These are phyloP conservation scores for Cerceris rybyensis DNA, from an alignment of 2,888 invertebrate genomes.

Conservation along the genomic window DNA sequence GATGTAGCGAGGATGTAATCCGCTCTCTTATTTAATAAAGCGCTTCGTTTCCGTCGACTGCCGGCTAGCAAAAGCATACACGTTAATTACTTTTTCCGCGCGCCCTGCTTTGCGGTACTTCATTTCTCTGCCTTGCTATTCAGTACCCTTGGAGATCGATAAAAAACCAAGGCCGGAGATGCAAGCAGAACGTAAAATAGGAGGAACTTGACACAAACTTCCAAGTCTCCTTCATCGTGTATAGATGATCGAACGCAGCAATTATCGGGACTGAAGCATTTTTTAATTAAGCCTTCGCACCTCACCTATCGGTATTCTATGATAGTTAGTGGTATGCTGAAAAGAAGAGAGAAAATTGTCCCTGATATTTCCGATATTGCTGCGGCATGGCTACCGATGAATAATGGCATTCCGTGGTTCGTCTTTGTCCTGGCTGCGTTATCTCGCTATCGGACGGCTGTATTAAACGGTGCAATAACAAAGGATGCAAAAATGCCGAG, in stretches of 20 bases:
- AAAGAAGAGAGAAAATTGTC: slow-evolving; percentile 35
- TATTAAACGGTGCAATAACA: slow-evolving; percentile 5
- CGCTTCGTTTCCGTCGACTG: slow-evolving; percentile 27
- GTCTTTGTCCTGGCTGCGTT: slow-evolving; percentile 32
- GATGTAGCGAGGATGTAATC: no score
- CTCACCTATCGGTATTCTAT: slow-evolving; percentile 42
- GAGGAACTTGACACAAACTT: slow-evolving; percentile 12
- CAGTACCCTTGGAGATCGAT: slow-evolving; percentile 3
- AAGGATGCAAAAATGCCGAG: not conserved
- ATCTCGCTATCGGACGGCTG: slow-evolving; percentile 35
- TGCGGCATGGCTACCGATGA: slow-evolving; percentile 34
- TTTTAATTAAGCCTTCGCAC: slow-evolving; percentile 58
- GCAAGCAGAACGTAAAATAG: not conserved
- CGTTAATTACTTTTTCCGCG: slow-evolving; percentile 44
- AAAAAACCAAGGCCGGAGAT: not conserved
- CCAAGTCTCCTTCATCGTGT: slow-evolving; percentile 11
- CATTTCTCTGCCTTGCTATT: not conserved
- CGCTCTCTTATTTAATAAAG: not conserved
- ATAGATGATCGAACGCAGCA: slow-evolving; percentile 17
- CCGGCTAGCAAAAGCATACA: slow-evolving; percentile 37
- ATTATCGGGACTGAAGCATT: slow-evolving; percentile 53
- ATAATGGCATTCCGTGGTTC: slow-evolving; percentile 50
- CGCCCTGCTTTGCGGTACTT: slow-evolving; percentile 21
- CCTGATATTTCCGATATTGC: slow-evolving; percentile 61
- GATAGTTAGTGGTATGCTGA: slow-evolving; percentile 49